Evolutionary conservation across 2,888 invertebrate species (phyloP), one percentile per base, ranked within the genome.

Genomic region (Hofmannophila pseudospretella): DNA sequence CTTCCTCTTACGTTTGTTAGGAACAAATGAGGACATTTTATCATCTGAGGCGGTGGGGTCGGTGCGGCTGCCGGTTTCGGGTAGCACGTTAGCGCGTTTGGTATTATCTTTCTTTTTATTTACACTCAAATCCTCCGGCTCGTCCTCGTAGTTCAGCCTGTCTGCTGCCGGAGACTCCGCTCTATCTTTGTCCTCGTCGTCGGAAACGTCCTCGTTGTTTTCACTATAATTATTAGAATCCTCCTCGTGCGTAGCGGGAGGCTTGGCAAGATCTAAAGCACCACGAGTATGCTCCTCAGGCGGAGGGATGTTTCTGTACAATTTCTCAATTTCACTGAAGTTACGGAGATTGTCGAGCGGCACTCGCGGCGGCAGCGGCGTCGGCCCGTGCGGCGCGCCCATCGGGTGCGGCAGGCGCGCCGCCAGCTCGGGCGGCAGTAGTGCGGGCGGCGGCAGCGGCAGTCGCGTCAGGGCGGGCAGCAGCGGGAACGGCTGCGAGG

Each of bases 401-500:
- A 78, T 57, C 23, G 75, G 60, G 1, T 76, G 76, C 1, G 84
- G 85, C 41, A 85, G 49, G 11, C 82, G 74, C 16, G 73, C 78
- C 2, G 85, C 76, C 34, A 85, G 74, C 52, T 92, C 91, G 32
- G 91, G 91, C 8, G 91, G 89, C 39, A 92, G 86, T 39, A 92
- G 88, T 1, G 91, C 88, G 3, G 92, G 91, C 3, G 92, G 92
- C 23, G 93, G 87, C 44, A 93, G 68, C n/a, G 93, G 93, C 59
- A 93, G 89, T 11, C 93, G 89, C 38, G 92, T 91, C 60, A 93
- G 89, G 27, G 92, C 90, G 40, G 90, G 90, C 37, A 94, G 86
- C 47, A 94, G 78, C 39, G 94, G 90, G 63, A 95, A 95, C 35
- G 96, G 91, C 82, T 95, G 92, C 29, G 94, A 89, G 36, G 95